Evolutionary conservation across 2,113 vertebrate species (phyloP).

Genomic region (Leptosomus discolor): DNA sequence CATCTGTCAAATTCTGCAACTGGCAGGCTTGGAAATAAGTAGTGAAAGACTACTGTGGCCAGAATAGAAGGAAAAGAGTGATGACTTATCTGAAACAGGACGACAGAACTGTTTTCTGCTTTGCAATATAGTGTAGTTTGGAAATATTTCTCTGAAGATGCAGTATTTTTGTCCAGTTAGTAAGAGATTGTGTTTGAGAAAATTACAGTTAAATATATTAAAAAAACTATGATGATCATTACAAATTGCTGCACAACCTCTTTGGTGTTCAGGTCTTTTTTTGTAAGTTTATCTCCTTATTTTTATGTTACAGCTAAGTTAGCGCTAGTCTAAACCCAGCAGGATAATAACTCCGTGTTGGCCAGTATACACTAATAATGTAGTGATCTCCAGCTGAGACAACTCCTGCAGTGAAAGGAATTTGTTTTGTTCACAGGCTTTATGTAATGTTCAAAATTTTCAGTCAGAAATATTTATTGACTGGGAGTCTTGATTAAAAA

Average conservation of each 20-base stretch:
- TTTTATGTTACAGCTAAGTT: neutral
- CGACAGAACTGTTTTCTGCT: neutral
- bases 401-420: neutral
- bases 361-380: neutral
- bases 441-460: neutral
- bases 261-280: neutral
- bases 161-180: neutral
- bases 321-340: neutral
- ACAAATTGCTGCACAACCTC: neutral
- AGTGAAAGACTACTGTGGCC: neutral
- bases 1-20: neutral
- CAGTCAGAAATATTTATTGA: neutral
- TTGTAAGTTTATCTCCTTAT: neutral
- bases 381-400: neutral
- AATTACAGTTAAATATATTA: neutral
- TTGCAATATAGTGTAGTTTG: neutral
- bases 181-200: neutral
- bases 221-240: neutral
- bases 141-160: neutral
- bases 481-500: neutral
- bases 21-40: neutral
- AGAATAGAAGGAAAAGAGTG: neutral
- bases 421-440: neutral
- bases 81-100: neutral
- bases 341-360: neutral